Percentiles rank a stretch among this genome's conserved stretches.
Conservation (phyloP, 2,888 invertebrate species). For the Dynastes grantii region DNA sequence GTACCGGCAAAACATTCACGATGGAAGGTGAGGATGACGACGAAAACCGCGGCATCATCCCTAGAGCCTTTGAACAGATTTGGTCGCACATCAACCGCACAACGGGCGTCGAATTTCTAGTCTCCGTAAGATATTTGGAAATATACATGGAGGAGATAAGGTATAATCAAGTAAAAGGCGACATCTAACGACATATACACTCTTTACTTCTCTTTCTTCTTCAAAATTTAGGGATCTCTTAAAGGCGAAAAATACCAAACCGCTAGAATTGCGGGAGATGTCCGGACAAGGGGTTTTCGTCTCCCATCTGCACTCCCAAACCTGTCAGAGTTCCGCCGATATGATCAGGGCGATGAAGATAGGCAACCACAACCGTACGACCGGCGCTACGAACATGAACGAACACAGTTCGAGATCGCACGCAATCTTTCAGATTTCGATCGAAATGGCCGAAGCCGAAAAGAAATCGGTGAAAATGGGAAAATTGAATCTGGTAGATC, state of each 20-base stretch:
- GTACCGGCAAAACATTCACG: slow-evolving; percentile 90
- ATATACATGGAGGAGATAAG: slow-evolving; percentile 95
- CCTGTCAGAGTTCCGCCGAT: slow-evolving; percentile 94
- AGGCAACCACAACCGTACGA: slow-evolving; percentile 95
- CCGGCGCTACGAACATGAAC: slow-evolving; percentile 82
- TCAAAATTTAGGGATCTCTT: slow-evolving; percentile 78
- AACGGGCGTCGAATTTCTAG: slow-evolving; percentile 94
- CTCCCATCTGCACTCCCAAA: slow-evolving; percentile 93
- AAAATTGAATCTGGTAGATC: slow-evolving; percentile 96
- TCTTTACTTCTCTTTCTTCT: neutral
- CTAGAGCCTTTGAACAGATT: slow-evolving; percentile 97
- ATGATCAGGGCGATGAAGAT: slow-evolving; percentile 94
- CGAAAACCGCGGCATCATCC: slow-evolving; percentile 79
- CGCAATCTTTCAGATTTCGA: slow-evolving; percentile 98
- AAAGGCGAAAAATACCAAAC: slow-evolving; percentile 73
- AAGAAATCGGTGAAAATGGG: slow-evolving; percentile 83
- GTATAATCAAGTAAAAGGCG: slow-evolving; percentile 63
- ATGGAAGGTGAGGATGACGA: slow-evolving; percentile 82
- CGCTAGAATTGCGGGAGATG: slow-evolving; percentile 78
- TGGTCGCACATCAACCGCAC: slow-evolving; percentile 95
- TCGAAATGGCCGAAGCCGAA: slow-evolving; percentile 91
- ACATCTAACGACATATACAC: neutral
- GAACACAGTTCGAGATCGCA: slow-evolving; percentile 98
- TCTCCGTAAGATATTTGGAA: slow-evolving; percentile 96
- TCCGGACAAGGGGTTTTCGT: slow-evolving; percentile 87